These are phyloP conservation scores for Volucella inanis DNA, from an alignment of 2,888 invertebrate species.

Conservation along the genomic window DNA sequence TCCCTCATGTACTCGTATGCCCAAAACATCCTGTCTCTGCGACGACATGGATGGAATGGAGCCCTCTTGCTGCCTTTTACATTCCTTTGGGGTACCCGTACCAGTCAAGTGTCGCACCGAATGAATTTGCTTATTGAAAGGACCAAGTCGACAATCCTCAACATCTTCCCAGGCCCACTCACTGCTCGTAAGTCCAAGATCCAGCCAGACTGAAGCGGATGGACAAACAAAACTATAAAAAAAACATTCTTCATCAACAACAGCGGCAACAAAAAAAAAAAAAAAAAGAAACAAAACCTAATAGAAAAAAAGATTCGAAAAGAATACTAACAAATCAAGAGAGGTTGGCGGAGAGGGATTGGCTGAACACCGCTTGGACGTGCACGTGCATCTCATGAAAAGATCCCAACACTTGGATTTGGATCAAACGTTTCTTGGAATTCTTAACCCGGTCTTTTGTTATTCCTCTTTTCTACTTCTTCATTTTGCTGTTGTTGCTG, in stretches of 20 bases:
- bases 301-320: slow-evolving; percentile 17
- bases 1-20: slow-evolving; percentile 57
- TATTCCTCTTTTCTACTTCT: slow-evolving; percentile 45
- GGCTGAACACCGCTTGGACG: slow-evolving; percentile 72
- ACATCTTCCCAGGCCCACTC: slow-evolving; percentile 72
- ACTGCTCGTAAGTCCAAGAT: slow-evolving; percentile 41
- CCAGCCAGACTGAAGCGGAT: slow-evolving; percentile 71
- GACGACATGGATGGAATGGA: slow-evolving; percentile 30
- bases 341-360: slow-evolving; percentile 64
- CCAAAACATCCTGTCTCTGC: slow-evolving; percentile 73
- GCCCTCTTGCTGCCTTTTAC: slow-evolving; percentile 22
- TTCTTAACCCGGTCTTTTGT: slow-evolving; percentile 75
- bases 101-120: slow-evolving; percentile 74
- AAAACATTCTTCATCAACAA: slow-evolving; percentile 41
- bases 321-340: slow-evolving; percentile 17
- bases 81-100: slow-evolving; percentile 64
- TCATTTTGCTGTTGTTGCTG: slow-evolving; percentile 37
- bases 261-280: slow-evolving; percentile 26
- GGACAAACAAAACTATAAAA: slow-evolving; percentile 67
- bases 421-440: slow-evolving; percentile 75
- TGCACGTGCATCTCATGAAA: slow-evolving; percentile 75
- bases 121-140: slow-evolving; percentile 71
- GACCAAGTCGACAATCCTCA: slow-evolving; percentile 49
- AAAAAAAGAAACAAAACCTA: slow-evolving; percentile 29
- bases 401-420: slow-evolving; percentile 75